phyloP scores from a whole-genome alignment of 2,113 vertebrate genomes.

The Oceanodroma tethys region DNA sequence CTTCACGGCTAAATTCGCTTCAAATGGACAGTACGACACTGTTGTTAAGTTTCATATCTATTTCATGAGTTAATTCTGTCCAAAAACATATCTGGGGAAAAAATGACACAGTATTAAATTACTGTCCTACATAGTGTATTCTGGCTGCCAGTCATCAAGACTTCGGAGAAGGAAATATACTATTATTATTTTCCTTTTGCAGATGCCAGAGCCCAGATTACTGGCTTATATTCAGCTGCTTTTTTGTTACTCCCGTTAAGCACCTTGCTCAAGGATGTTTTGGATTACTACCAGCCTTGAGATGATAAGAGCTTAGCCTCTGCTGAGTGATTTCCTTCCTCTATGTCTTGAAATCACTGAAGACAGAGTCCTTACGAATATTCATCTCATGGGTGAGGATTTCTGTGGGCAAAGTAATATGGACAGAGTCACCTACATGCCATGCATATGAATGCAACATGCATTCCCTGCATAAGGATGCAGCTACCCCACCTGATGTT shows the following conservation, averaged over 20 bases:
- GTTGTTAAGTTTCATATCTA: not conserved
- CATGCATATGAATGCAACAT: not conserved
- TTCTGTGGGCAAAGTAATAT: not conserved
- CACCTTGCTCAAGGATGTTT: not conserved
- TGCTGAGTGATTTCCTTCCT: not conserved
- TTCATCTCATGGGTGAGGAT: not conserved
- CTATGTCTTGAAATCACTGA: not conserved
- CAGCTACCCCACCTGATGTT: not conserved
- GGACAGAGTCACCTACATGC: not conserved
- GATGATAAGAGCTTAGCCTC: not conserved
- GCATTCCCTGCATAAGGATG: not conserved
- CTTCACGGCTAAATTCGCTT: not conserved
- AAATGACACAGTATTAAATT: not conserved
- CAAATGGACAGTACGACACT: not conserved
- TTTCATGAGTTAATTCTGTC: conserved; percentile 15
- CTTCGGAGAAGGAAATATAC: not conserved
- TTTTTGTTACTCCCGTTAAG: conserved; percentile 17
- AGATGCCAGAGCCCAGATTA: not conserved
- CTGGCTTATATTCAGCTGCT: not conserved
- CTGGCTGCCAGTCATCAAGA: not conserved
- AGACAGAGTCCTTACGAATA: not conserved
- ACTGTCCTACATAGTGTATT: not conserved
- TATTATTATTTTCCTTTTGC: not conserved
- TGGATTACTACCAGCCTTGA: not conserved
- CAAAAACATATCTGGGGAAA: not conserved